Conservation (phyloP, 2,113 vertebrate species). For the Hystrix cristata region DNA sequence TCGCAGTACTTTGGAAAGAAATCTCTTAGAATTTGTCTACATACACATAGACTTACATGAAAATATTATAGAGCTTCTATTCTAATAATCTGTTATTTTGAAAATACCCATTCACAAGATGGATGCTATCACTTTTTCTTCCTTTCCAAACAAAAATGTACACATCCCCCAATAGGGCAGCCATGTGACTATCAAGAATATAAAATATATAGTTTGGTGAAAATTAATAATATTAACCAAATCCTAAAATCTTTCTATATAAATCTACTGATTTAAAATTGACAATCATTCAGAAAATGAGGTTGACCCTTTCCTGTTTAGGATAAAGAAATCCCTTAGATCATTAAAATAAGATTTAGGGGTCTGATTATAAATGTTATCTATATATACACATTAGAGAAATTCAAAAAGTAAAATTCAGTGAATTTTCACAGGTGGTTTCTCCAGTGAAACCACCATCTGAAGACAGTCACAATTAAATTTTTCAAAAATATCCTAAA, state of each 20-base stretch:
- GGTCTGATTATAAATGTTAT: neutral
- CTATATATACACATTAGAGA: neutral
- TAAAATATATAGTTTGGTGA: neutral
- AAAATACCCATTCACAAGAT: slow-evolving; percentile 49
- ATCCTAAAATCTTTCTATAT: neutral
- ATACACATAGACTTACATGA: neutral
- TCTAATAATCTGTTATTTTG: neutral
- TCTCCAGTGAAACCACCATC: neutral
- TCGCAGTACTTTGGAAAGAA: neutral
- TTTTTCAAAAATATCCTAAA: slow-evolving; percentile 1
- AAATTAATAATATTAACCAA: slow-evolving; percentile 24
- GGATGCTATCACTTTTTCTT: neutral
- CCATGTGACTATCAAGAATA: neutral
- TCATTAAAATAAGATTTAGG: slow-evolving; percentile 23
- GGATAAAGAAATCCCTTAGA: neutral
- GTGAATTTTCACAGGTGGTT: too few relatives aligned
- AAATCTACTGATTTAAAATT: neutral
- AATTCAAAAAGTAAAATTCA: slow-evolving; percentile 14
- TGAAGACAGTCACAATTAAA: neutral
- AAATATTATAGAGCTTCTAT: neutral
- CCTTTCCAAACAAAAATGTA: neutral
- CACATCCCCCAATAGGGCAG: neutral
- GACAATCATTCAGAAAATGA: neutral
- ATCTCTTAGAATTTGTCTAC: slow-evolving; percentile 1
- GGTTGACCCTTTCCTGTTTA: neutral